Evolutionary conservation across 1,140 invertebrate genomes (phyloP), one percentile per base, ranked within the genome.

Genomic region (Bradynema listronoti): DNA sequence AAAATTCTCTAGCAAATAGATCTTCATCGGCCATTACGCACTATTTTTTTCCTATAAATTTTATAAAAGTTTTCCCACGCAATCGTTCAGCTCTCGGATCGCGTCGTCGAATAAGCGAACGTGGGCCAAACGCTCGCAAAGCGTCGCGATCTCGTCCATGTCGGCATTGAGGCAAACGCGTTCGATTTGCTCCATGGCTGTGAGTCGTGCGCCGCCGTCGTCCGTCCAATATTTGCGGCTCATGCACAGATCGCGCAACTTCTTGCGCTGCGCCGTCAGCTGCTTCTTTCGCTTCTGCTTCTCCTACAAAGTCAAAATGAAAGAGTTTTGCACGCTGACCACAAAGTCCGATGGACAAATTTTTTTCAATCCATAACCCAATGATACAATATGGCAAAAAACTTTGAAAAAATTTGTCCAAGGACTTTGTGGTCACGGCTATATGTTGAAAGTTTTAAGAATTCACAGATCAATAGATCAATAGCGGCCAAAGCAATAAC

Each of bases 251-350:
- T 73, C 69, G 36, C 67, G 67, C 19, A 69, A 33, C 24, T 47
- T 42, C 30, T 60, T 57, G 16, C 69, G 62, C 36, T 69, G 63
- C 2, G 27, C 34, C 19, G 65, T 25, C 14, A 72, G 22, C 1
- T 55, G 16, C 34, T 69, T 69, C 56, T 71, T 69, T 29, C 30
- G 42, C 43, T 67, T 43, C 39, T 71, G 65, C 42, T 71, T 71
- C 24, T 14, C 59, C 56, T 67, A 34, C 16, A 56, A 14, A 60
- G 14, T 11, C 24, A 11, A 9, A n/a, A n/a, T n/a, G n/a, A n/a
- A n/a, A n/a, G n/a, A n/a, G n/a, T n/a, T n/a, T n/a, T n/a, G n/a
- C n/a, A n/a, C n/a, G n/a, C n/a, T n/a, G n/a, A n/a, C n/a, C n/a
- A n/a, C n/a, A n/a, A n/a, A n/a, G n/a, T n/a, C n/a, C n/a, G n/a